These are phyloP conservation scores for Oncopodura yosiiana DNA, from an alignment of 1,140 invertebrate genomes.

Conservation along the genomic window DNA sequence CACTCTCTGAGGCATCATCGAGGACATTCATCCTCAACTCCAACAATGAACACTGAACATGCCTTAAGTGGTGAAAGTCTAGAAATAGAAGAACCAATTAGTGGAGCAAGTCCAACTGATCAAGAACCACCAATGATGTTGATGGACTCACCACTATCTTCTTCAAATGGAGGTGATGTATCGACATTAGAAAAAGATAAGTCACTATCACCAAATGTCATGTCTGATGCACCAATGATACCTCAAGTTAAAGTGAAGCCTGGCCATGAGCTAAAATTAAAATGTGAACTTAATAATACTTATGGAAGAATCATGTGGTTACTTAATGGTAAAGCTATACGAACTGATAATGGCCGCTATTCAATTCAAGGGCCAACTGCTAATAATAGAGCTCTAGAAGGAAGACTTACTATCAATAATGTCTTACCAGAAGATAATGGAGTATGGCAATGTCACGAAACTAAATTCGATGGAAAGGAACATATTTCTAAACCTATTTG, in stretches of 20 bases:
- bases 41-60: neutral
- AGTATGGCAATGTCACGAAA: constrained; percentile 37
- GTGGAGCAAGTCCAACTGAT: neutral
- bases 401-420: constrained; percentile 34
- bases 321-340: constrained; percentile 31
- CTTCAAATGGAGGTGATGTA: constrained; percentile 2
- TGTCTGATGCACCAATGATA: constrained; percentile 6
- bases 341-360: constrained; percentile 34
- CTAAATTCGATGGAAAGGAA: constrained; percentile 35
- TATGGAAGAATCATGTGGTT: constrained; percentile 34
- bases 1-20: constrained; percentile 34
- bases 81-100: neutral
- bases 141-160: too few species aligned
- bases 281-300: constrained; percentile 35
- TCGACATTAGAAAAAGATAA: constrained; percentile 3
- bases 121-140: neutral
- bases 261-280: constrained; percentile 34
- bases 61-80: neutral
- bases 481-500: constrained; percentile 34
- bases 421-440: constrained; percentile 36
- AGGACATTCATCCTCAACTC: constrained; percentile 27
- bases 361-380: constrained; percentile 33
- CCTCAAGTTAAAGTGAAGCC: constrained; percentile 33
- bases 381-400: constrained; percentile 30
- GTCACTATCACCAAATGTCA: neutral